phyloP scores from a whole-genome alignment of 2,113 vertebrate genomes.

The Carassius carassius region DNA sequence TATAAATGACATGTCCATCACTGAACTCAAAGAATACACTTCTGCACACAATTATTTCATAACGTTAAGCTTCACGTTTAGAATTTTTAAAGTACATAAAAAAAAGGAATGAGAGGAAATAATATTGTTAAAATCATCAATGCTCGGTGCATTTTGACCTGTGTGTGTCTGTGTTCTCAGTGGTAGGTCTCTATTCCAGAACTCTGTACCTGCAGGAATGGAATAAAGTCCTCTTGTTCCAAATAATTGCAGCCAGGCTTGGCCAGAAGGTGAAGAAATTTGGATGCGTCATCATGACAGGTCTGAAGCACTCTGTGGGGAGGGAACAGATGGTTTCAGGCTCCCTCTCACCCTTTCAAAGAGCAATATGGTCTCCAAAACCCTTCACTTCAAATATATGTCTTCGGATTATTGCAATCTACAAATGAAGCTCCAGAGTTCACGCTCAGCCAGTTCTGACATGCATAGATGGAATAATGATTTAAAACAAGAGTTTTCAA shows the following conservation, averaged over 20 bases:
- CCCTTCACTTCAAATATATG: conserved; percentile 44
- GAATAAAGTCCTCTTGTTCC: conserved; percentile 96
- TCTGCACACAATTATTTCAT: neutral
- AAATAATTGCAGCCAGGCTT: conserved; percentile 90
- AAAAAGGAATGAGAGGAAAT: neutral
- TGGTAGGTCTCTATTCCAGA: conserved; percentile 27
- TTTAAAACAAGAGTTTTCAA: conserved; percentile 52
- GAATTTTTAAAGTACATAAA: conserved; percentile 6
- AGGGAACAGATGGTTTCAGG: conserved; percentile 74
- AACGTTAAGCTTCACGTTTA: neutral
- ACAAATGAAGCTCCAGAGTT: conserved; percentile 68
- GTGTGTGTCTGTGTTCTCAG: conserved; percentile 24
- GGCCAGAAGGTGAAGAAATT: conserved; percentile 91
- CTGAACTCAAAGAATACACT: conserved; percentile 2
- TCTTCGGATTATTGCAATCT: conserved; percentile 56
- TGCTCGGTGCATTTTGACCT: neutral
- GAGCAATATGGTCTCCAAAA: conserved; percentile 48
- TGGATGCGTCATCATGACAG: conserved; percentile 91
- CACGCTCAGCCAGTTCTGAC: conserved; percentile 53
- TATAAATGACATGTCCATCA: conserved; percentile 58
- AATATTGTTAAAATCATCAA: neutral
- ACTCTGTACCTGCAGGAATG: conserved; percentile 89
- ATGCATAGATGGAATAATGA: conserved; percentile 34
- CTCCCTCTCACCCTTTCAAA: conserved; percentile 43
- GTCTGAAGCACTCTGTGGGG: conserved; percentile 84